Base-by-base conservation (phyloP, 1,140 invertebrate genomes). In the Atta colombica region DNA sequence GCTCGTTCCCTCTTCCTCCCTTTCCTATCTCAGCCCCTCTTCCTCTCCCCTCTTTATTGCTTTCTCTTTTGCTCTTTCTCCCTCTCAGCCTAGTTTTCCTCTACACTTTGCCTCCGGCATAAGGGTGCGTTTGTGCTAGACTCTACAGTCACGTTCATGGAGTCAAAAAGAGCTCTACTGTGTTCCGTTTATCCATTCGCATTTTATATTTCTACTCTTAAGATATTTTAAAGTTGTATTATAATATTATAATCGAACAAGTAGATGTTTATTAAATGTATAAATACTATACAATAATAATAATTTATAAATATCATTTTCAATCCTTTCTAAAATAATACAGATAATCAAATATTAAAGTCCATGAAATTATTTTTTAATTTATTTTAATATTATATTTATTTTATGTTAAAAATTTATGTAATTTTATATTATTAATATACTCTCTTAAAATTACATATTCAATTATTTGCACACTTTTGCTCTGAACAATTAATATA, bases 71-170 rank as follows among this genome's bases (percentile, higher is more conserved):
- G 5, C 53, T 55, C 45, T 31, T 81, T 85, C 71, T 68, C 58
- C 28, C 87, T 87, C 86, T 87, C 81, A 85, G 84, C 78, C 85
- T 84, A 88, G 88, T 84, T 88, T 90, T 85, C 87, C 86, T 88
- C 72, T 86, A 39, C 61, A 45, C 49, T 91, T 66, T 77, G 69
- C 80, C 85, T 68, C 66, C 39, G 87, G 74, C 87, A 75, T 77
- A 87, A 92, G 91, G 91, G 88, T 87, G 91, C 88, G 88, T 91
- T 88, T 87, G 72, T 77, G 82, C 87, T 86, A 87, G 89, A 71
- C 35, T 39, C 7, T 8, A 39, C 87, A 88, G 77, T 89, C 88
- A 72, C 77, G 63, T 75, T 60, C 74, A 51, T 60, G 51, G 51
- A 60, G 81, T 68, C 86, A 88, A 78, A 81, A 87, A 75, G 89